Conservation (phyloP, 2,113 vertebrate species). For the Tympanuchus pallidicinctus region DNA sequence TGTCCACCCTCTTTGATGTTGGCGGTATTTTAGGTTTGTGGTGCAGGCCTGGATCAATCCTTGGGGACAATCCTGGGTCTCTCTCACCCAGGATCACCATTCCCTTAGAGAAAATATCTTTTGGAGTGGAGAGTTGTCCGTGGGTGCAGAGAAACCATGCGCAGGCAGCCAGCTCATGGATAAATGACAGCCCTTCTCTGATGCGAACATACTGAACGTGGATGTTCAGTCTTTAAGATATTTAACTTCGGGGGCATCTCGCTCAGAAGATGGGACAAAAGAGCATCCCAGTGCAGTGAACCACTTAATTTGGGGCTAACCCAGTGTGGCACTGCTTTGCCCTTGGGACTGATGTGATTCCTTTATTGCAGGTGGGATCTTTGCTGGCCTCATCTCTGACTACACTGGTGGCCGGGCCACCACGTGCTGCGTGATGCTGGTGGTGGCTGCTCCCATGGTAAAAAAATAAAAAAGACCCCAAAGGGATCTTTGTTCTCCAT, state of each 20-base stretch:
- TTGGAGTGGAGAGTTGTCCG: background rate
- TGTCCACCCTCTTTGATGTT: constrained; percentile 95
- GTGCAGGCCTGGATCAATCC: no score
- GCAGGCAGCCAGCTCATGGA: background rate
- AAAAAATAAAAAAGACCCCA: background rate
- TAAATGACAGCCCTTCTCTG: background rate
- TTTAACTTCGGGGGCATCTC: background rate
- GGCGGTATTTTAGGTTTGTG: constrained; percentile 93
- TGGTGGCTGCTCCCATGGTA: constrained; percentile 92
- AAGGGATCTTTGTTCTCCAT: background rate
- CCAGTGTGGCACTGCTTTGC: accelerated
- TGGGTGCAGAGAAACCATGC: background rate
- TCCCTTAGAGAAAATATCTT: background rate
- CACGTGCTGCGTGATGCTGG: constrained; percentile 92
- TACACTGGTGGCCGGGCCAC: constrained; percentile 89
- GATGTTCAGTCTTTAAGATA: background rate
- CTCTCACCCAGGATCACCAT: background rate
- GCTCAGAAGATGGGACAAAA: background rate
- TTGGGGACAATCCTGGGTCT: background rate
- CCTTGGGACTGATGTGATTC: background rate
- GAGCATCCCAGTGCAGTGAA: accelerated
- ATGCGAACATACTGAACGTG: background rate
- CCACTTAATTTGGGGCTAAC: accelerated
- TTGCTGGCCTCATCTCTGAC: constrained; percentile 91
- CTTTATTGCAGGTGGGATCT: constrained; percentile 85